Evolutionary conservation across 2,888 invertebrate genomes (phyloP).

Genomic region (Ormia ochracea): DNA sequence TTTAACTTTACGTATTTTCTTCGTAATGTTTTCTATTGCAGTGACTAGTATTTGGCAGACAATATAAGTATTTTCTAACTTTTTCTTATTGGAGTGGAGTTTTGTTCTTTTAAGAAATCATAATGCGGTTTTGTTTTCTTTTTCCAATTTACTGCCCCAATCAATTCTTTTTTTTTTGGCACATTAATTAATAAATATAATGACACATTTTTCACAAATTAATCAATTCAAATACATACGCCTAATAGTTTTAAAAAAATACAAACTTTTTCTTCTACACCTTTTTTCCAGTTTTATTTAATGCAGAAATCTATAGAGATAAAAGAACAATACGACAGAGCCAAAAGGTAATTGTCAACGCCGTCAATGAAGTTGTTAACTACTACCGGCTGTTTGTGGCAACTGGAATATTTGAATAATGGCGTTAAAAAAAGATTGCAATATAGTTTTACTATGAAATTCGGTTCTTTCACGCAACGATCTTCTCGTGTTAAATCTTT

Average conservation of each 20-base stretch:
- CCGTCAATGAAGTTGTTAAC: not conserved
- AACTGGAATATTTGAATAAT: not conserved
- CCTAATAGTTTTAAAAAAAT: conserved; percentile 24
- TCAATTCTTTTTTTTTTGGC: conserved; percentile 43
- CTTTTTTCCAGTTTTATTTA: conserved; percentile 53
- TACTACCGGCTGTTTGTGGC: not conserved
- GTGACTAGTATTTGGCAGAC: conserved; percentile 55
- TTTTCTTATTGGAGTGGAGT: not conserved
- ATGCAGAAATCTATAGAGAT: conserved; percentile 49
- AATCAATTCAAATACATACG: conserved; percentile 27
- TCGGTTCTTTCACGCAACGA: no score
- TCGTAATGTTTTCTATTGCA: conserved; percentile 22
- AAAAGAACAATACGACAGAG: conserved; percentile 18
- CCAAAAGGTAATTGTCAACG: not conserved
- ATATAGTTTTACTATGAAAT: no score
- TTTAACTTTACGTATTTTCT: conserved; percentile 47
- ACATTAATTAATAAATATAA: conserved; percentile 40
- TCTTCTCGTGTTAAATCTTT: no score
- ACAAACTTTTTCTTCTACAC: conserved; percentile 39
- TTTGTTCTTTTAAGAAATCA: conserved; percentile 43
- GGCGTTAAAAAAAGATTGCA: no score
- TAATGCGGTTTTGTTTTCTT: conserved; percentile 33
- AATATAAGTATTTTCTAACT: conserved; percentile 6
- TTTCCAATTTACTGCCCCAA: not conserved
- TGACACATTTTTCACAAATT: conserved; percentile 38